phyloP scores from a whole-genome alignment of 1,140 invertebrate genomes.

The Ips nitidus region DNA sequence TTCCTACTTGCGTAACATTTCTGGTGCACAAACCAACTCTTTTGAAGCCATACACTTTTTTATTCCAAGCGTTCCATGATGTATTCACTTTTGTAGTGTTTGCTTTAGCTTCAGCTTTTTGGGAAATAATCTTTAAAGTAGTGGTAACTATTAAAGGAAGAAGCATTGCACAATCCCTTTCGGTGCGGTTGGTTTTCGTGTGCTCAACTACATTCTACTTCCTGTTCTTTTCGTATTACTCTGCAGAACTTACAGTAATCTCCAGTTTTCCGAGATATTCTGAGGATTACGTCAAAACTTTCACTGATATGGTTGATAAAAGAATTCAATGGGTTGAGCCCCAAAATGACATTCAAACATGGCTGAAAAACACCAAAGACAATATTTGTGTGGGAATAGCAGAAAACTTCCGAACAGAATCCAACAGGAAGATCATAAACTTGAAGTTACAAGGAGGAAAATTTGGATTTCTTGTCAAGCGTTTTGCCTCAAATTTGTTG shows the following conservation, averaged over 20 bases:
- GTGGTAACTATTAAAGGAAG: background rate
- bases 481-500: background rate
- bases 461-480: conserved; percentile 19
- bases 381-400: conserved; percentile 11
- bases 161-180: background rate
- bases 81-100: background rate
- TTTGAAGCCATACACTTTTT: conserved; percentile 11
- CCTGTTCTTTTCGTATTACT: conserved; percentile 24
- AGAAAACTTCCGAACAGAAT: conserved; percentile 17
- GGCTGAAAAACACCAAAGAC: conserved; percentile 19
- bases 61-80: conserved; percentile 20
- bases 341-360: conserved; percentile 14
- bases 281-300: conserved; percentile 14
- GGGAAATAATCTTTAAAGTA: conserved; percentile 6
- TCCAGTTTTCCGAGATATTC: conserved; percentile 25
- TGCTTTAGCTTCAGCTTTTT: background rate
- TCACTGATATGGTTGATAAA: conserved; percentile 19
- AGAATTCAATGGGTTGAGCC: conserved; percentile 24
- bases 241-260: conserved; percentile 9
- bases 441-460: conserved; percentile 1
- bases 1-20: conserved; percentile 27
- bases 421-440: conserved; percentile 8
- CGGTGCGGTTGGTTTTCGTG: conserved; percentile 2
- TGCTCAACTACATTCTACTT: conserved; percentile 9
- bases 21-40: conserved; percentile 20